Conservation (phyloP, 2,113 vertebrate species). For the Amia ocellicauda region DNA sequence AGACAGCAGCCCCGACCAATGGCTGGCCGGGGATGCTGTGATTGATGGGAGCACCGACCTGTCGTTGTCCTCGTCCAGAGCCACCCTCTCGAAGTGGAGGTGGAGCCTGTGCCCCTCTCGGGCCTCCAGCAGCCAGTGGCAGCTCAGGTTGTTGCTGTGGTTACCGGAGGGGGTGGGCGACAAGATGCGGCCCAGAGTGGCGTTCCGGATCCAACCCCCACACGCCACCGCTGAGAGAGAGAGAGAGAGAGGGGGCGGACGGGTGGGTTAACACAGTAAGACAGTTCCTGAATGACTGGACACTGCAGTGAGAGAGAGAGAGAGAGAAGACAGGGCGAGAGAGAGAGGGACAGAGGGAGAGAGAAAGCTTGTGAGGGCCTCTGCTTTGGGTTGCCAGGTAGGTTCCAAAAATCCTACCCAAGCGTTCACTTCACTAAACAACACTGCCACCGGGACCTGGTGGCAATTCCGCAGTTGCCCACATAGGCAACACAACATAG, state of each 20-base stretch:
- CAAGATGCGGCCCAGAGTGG: constrained; percentile 80
- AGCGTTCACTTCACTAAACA: too few species aligned
- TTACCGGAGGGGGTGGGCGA: constrained; percentile 72
- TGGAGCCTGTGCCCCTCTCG: constrained; percentile 82
- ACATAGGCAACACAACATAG: too few species aligned
- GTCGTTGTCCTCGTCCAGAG: constrained; percentile 85
- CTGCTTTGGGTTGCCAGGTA: too few species aligned
- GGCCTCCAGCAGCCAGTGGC: constrained; percentile 88
- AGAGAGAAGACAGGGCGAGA: not conserved
- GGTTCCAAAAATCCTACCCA: too few species aligned
- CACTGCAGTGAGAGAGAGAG: not conserved
- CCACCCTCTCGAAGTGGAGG: constrained; percentile 86
- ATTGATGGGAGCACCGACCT: constrained; percentile 55
- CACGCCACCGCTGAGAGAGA: constrained; percentile 69
- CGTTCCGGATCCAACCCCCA: constrained; percentile 81
- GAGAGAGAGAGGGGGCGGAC: not conserved
- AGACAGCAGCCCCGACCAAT: too few species aligned
- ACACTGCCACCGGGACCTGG: too few species aligned
- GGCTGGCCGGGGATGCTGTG: too few species aligned
- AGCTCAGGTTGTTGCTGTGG: constrained; percentile 83
- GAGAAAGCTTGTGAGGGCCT: too few species aligned
- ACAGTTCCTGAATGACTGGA: not conserved
- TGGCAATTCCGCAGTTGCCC: too few species aligned
- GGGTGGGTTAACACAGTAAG: not conserved
- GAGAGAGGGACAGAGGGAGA: too few species aligned